A percentile compares a stretch with the other conserved stretches of the same genome.
Conservation (phyloP, 2,797 vertebrate species). For the Ciconia nigra region DNA sequence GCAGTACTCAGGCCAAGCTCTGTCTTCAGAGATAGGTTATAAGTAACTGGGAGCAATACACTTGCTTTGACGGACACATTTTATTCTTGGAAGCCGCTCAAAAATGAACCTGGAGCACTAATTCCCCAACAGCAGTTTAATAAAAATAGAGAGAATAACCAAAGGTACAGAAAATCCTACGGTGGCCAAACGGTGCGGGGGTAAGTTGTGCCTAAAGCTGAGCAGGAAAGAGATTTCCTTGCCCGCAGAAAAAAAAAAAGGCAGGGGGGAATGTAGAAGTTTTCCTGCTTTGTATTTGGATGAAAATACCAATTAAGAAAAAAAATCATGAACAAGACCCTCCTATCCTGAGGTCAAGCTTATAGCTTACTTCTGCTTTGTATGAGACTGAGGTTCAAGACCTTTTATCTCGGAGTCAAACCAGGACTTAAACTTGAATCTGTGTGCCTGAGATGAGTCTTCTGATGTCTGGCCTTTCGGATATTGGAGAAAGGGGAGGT, state of each 20-base stretch:
- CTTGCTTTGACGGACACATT: neutral
- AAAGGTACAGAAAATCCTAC: neutral
- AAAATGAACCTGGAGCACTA: neutral
- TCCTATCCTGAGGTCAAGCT: neutral
- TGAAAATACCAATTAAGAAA: neutral
- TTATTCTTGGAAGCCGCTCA: neutral
- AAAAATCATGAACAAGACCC: neutral
- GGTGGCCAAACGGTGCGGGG: rapidly evolving
- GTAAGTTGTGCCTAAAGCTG: neutral
- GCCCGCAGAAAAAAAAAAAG: too few species aligned
- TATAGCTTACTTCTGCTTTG: neutral
- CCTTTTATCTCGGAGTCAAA: neutral
- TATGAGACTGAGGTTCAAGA: neutral
- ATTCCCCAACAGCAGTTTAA: neutral
- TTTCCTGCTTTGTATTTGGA: neutral
- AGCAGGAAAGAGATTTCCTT: neutral
- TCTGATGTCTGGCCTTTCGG: neutral
- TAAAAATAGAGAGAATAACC: neutral
- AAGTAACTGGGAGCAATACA: neutral
- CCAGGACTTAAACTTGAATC: neutral
- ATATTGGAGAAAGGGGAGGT: neutral
- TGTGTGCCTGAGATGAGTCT: neutral
- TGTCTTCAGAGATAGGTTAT: neutral
- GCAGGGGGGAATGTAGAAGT: neutral
- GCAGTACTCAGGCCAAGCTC: neutral